Base-by-base conservation (phyloP, 2,888 invertebrate genomes). In the Trypoxylon attenuatum region DNA sequence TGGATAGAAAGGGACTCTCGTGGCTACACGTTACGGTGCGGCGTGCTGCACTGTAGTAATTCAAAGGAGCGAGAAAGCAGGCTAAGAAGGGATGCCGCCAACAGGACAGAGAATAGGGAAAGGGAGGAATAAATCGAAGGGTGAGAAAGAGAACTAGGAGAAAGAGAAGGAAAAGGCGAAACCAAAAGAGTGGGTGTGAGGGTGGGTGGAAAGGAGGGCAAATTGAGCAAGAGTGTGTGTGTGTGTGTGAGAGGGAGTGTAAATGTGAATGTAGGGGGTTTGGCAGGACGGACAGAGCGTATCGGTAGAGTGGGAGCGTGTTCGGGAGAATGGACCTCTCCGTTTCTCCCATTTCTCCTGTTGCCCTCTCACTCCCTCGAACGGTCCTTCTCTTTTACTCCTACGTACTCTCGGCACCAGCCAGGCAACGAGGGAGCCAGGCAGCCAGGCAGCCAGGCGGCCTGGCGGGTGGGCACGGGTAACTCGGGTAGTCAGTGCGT, bases 401-500 rank as follows among this genome's bases (percentile, higher is more conserved):
- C 33, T 33, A 10, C n/a, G 33, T 33, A n/a, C 66, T 69, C 67
- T 73, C 71, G 73, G 71, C 63, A 69, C 71, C 73, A 73, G 57
- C 71, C 59, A 76, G 69, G 67, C 70, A n/a, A n/a, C n/a, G n/a
- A n/a, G n/a, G n/a, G n/a, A n/a, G n/a, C n/a, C n/a, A n/a, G n/a
- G n/a, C n/a, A n/a, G n/a, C n/a, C n/a, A n/a, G n/a, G 33, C 33
- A 33, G n/a, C 33, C n/a, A 33, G 33, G 33, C 33, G 33, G 13
- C 33, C 13, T n/a, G n/a, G n/a, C n/a, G n/a, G n/a, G n/a, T n/a
- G n/a, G n/a, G n/a, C n/a, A n/a, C n/a, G n/a, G n/a, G n/a, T n/a
- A n/a, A n/a, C n/a, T n/a, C n/a, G 69, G 63, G 69, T 76, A 81
- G 80, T 80, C 84, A 86, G 85, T 86, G 83, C 84, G 84, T 82